phyloP scores from a whole-genome alignment of 2,797 vertebrate genomes.

The Clarias laeviceps region DNA sequence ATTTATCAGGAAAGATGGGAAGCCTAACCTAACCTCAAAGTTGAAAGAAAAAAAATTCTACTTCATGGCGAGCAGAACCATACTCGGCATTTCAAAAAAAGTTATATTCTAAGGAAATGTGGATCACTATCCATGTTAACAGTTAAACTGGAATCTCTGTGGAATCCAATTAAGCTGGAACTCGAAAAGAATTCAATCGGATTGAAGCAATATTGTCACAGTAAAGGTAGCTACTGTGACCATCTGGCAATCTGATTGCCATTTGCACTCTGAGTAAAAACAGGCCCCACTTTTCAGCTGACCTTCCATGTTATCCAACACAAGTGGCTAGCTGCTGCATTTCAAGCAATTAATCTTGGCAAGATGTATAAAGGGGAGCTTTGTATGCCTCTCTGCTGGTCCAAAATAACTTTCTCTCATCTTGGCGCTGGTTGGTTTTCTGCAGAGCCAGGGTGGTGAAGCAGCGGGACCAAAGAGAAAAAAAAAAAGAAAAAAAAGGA shows the following conservation, averaged over 20 bases:
- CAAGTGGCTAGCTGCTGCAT: slow-evolving; percentile 48
- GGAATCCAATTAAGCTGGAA: too few species aligned
- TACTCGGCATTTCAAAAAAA: too few species aligned
- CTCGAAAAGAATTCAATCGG: too few species aligned
- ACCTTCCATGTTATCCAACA: slow-evolving; percentile 55
- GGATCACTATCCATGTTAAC: too few species aligned
- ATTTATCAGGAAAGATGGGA: too few species aligned
- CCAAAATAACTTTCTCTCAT: slow-evolving; percentile 56
- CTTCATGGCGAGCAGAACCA: too few species aligned
- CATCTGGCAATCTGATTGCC: slow-evolving; percentile 41
- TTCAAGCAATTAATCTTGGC: slow-evolving; percentile 61
- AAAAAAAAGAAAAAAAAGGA: slow-evolving; percentile 1
- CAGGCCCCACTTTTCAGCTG: slow-evolving; percentile 45
- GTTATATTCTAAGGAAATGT: too few species aligned
- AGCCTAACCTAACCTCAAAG: too few species aligned
- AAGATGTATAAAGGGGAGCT: slow-evolving; percentile 53
- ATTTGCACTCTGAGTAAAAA: slow-evolving; percentile 43
- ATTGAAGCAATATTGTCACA: too few species aligned
- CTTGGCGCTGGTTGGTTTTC: slow-evolving; percentile 45
- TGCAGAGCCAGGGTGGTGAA: slow-evolving; percentile 15
- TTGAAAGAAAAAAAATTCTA: too few species aligned
- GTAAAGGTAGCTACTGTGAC: background rate
- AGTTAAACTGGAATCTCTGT: too few species aligned
- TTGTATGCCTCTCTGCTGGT: slow-evolving; percentile 45
- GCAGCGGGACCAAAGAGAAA: background rate